Percentiles rank a stretch among this genome's conserved stretches.
Evolutionary conservation across 2,797 vertebrate species (phyloP).

Genomic region (Anguilla anguilla): DNA sequence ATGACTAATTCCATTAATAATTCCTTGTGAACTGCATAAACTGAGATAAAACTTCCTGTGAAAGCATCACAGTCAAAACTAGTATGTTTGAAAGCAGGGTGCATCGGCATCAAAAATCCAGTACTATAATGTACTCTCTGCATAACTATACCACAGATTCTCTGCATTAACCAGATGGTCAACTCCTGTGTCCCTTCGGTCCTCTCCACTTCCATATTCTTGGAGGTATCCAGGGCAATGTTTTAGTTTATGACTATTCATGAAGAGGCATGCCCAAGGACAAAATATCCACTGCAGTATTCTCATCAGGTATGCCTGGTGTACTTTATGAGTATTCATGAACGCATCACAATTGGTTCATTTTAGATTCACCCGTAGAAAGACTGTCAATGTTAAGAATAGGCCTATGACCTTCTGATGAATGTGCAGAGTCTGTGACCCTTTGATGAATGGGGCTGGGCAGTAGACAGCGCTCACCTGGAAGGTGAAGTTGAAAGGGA

Average conservation of each 20-base stretch:
- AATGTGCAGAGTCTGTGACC: background rate
- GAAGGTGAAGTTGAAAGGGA: constrained; percentile 86
- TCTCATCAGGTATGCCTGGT: background rate
- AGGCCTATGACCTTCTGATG: background rate
- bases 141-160: background rate
- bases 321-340: no score
- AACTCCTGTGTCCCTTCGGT: background rate
- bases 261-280: background rate
- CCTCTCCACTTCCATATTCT: background rate
- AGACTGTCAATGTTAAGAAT: background rate
- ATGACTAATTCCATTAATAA: background rate
- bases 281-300: background rate
- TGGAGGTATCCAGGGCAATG: background rate
- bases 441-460: background rate
- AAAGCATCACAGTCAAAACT: background rate
- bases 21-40: background rate
- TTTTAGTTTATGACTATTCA: background rate
- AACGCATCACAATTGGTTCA: background rate
- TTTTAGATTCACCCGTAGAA: background rate
- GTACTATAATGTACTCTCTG: background rate
- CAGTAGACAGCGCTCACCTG: constrained; percentile 70
- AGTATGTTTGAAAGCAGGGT: background rate
- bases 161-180: background rate
- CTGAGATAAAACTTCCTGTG: background rate
- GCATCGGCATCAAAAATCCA: background rate